Evolutionary conservation across 2,888 invertebrate genomes (phyloP), one percentile per base, ranked within the genome.

Genomic region (Dioctria rufipes): DNA sequence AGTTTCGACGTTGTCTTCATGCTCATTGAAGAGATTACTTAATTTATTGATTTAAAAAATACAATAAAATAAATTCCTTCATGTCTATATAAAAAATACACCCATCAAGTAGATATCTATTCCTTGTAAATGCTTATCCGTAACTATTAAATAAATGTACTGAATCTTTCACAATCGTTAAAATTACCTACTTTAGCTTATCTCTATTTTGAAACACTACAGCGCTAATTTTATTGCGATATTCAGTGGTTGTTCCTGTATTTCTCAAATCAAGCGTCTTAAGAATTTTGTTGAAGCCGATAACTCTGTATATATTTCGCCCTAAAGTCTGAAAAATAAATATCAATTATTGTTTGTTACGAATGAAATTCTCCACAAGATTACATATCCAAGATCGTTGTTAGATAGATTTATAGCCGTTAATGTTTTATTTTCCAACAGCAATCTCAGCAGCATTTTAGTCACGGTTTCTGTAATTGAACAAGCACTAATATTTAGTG

Each of bases 401-500:
- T 88, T 88, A 0, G 88, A 87, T 4, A 87, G 51, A 81, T 89
- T 86, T 4, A 89, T 83, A 1, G 80, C 81, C 4, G 83, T 25
- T 37, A 89, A 63, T 0, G 85, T 86, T 66, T 83, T 85, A 82
- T 88, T 88, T 82, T 88, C 85, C 51, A 87, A 84, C 3, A 89
- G 84, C 3, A 89, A 79, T 78, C 87, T 86, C 85, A 89, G 85
- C n/a, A 89, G 84, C 5, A 87, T 51, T 58, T 87, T 86, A 2
- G 86, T 87, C 5, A 89, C 86, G 4, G 85, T 82, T 3, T 85
- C 84, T 3, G 84, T 85, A 8, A 89, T 84, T 3, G 85, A 85
- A 80, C 89, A 89, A 25, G 86, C 86, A 46, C 87, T 86, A 11
- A 89, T 6, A 80, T 89, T 86, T 9, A 89, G 81, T 37, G 83